phyloP scores from a whole-genome alignment of 2,797 vertebrate species.

The Argya squamiceps region DNA sequence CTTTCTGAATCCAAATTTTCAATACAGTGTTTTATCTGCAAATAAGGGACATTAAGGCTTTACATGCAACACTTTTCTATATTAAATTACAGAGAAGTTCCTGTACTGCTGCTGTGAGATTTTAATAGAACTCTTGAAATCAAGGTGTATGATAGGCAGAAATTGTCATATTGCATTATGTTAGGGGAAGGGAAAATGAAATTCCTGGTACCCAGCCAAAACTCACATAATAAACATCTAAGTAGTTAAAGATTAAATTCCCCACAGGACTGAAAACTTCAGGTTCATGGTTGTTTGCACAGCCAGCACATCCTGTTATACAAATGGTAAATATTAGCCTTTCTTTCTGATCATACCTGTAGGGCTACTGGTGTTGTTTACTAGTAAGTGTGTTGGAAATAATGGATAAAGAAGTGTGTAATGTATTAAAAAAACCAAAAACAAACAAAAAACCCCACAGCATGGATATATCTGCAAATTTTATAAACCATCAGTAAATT shows the following conservation, averaged over 20 bases:
- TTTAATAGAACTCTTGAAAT: neutral
- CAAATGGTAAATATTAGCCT: neutral
- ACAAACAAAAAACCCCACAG: fast-evolving
- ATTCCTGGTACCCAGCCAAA: neutral
- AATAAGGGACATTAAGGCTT: neutral
- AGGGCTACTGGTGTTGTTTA: neutral
- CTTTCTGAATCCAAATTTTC: neutral
- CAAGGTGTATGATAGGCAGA: neutral
- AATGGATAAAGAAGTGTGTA: neutral
- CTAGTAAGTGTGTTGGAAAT: neutral
- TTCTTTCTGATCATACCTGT: neutral
- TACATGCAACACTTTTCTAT: neutral
- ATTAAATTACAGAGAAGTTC: neutral
- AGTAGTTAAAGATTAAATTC: neutral
- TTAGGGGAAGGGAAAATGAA: neutral
- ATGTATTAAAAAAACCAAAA: neutral
- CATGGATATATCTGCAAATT: neutral
- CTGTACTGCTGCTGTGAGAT: neutral
- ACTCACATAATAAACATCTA: neutral
- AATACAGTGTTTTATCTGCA: neutral
- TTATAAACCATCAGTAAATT: neutral
- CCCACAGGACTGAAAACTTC: neutral
- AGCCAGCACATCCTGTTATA: neutral
- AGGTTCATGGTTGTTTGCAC: neutral
- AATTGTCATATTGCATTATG: neutral